Evolutionary conservation across 2,888 invertebrate genomes (phyloP).

Genomic region (Emmelina monodactyla): DNA sequence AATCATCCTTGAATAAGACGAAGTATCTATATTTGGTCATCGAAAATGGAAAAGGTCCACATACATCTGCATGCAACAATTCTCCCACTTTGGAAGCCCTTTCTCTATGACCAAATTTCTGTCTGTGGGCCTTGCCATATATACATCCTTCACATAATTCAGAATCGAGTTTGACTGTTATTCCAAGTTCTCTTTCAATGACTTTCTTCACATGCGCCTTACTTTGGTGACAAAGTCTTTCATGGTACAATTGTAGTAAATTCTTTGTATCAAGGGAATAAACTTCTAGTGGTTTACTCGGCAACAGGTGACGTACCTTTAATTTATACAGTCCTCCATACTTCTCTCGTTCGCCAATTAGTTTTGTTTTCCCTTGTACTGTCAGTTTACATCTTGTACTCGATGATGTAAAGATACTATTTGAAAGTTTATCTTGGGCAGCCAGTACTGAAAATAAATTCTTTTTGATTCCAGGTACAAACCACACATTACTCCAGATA

Average conservation of each 20-base stretch:
- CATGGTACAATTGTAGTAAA: slow-evolving; percentile 5
- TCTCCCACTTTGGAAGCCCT: slow-evolving; percentile 9
- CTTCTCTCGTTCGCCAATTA: slow-evolving; percentile 4
- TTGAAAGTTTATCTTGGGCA: slow-evolving; percentile 1
- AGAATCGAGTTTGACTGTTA: slow-evolving; percentile 4
- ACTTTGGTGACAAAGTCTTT: too few species aligned
- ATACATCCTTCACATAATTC: slow-evolving; percentile 12
- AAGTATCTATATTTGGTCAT: slow-evolving; percentile 8
- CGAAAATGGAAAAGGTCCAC: slow-evolving; percentile 10
- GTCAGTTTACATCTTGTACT: too few species aligned
- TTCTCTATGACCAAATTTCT: slow-evolving; percentile 9
- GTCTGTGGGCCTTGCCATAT: slow-evolving; percentile 11
- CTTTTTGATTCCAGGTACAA: slow-evolving; percentile 5
- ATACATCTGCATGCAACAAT: too few species aligned
- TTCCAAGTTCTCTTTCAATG: slow-evolving; percentile 8
- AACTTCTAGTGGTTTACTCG: background rate
- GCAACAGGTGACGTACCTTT: slow-evolving; percentile 4
- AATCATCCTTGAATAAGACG: slow-evolving; percentile 5
- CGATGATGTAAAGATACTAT: slow-evolving; percentile 4
- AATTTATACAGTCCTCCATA: too few species aligned
- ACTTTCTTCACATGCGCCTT: slow-evolving; percentile 6
- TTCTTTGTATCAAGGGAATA: background rate
- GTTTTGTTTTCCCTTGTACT: slow-evolving; percentile 2
- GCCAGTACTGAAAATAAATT: slow-evolving; percentile 8
- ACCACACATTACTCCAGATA: slow-evolving; percentile 8